phyloP scores from a whole-genome alignment of 2,113 vertebrate genomes.

The Charina bottae region DNA sequence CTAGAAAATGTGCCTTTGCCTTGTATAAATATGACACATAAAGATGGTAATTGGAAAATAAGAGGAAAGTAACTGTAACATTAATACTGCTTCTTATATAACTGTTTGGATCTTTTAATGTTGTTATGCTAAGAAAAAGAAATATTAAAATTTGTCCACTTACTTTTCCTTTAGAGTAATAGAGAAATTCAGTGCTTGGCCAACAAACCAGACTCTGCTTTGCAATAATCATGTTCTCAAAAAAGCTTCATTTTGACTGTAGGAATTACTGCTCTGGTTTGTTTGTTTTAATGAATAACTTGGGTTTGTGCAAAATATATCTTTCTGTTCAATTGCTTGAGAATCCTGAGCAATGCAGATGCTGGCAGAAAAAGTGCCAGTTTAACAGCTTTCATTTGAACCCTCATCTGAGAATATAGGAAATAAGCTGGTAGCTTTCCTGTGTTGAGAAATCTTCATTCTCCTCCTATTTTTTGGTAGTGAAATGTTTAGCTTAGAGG shows the following conservation, averaged over 20 bases:
- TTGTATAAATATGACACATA: background rate
- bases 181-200: background rate
- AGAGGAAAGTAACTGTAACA: background rate
- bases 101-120: background rate
- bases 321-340: slow-evolving; percentile 3
- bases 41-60: background rate
- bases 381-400: background rate
- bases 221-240: background rate
- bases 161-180: background rate
- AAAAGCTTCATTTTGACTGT: slow-evolving; percentile 23
- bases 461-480: slow-evolving; percentile 8
- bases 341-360: background rate
- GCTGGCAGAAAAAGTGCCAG: background rate
- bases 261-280: background rate
- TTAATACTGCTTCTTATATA: background rate
- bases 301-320: slow-evolving; percentile 11
- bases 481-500: background rate
- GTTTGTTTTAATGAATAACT: slow-evolving; percentile 18
- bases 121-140: background rate
- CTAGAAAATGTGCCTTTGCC: accelerated
- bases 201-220: background rate
- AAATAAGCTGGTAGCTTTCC: slow-evolving; percentile 15
- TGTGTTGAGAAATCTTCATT: slow-evolving; percentile 36
- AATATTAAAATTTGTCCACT: background rate
- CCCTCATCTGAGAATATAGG: slow-evolving; percentile 7